These are phyloP conservation scores for Eidolon helvum DNA, from an alignment of 2,113 vertebrate species.

Conservation along the genomic window DNA sequence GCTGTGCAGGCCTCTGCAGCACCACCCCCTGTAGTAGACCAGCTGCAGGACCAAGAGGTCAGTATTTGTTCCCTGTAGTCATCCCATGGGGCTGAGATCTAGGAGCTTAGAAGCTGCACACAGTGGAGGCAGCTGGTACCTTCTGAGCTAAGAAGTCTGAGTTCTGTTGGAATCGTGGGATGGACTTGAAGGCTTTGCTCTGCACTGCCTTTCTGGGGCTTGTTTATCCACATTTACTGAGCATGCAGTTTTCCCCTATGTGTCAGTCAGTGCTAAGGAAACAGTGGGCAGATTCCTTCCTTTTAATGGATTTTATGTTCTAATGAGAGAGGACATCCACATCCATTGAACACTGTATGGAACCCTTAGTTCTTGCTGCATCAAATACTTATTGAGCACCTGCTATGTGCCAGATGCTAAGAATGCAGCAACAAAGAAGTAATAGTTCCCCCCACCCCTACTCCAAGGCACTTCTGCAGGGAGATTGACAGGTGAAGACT, in stretches of 20 bases:
- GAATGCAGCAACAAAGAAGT: neutral
- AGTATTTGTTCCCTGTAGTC: neutral
- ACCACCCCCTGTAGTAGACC: no score
- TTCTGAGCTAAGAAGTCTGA: neutral
- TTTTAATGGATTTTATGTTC: neutral
- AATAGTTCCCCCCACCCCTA: neutral
- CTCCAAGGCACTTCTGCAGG: neutral
- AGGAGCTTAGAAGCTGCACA: neutral
- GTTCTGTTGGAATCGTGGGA: neutral
- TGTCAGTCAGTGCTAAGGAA: neutral
- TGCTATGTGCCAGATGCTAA: neutral
- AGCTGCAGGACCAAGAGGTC: neutral
- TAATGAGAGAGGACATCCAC: neutral
- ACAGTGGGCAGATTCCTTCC: neutral
- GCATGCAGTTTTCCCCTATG: neutral
- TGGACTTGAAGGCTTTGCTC: neutral
- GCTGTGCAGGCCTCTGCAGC: neutral
- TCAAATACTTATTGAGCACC: neutral
- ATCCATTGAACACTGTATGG: neutral
- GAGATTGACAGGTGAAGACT: neutral
- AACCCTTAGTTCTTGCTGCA: neutral
- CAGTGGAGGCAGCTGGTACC: neutral
- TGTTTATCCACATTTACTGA: neutral
- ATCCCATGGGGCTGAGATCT: neutral
- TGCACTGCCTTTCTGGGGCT: neutral